Evolutionary conservation across 2,888 invertebrate species (phyloP), one percentile per base, ranked within the genome.

Genomic region (Dicranocentrus wangi): DNA sequence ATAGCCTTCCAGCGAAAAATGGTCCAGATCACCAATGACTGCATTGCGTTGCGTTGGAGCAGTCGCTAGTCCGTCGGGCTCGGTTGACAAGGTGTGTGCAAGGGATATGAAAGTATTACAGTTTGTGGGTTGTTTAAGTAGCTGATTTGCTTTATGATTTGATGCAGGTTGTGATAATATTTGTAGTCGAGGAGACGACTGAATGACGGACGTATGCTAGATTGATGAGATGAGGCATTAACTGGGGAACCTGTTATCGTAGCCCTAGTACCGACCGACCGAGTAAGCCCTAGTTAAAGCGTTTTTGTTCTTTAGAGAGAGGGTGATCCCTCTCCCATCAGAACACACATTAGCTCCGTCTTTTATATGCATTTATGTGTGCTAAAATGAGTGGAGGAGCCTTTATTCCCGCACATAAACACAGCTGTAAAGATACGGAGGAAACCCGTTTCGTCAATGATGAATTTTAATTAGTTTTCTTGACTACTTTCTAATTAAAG

Each of bases 391-490:
- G 51, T 39, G 25, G 61, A 77, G 19, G 32, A 42, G 69, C 66
- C 19, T 73, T 77, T 42, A 43, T 25, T 19, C 58, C 28, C 23
- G n/a, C 60, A 53, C 42, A n/a, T 32, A 25, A n/a, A 47, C 17
- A 39, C 66, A 73, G 55, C 65, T 65, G 65, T 1, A 17, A 28
- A 23, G 15, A 23, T 25, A 21, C 43, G 69, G 1, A 19, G 43
- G 1, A 79, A 79, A 79, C 71, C 32, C 58, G 71, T 79, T 78
- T 28, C 1, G 28, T 51, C 70, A 70, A 32, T 79, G 66, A 71
- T 70, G 66, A 65, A 71, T 79, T 79, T 79, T 79, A 79, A 79
- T 79, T 79, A 79, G 71, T 58, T 79, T 78, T 78, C 58, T 19
- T 28, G 19, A 65, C 63, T 47, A 25, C 47, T 58, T 63, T 66